Evolutionary conservation across 30 jellyfish, hydroid and myxozoan genomes (phyloP).

Genomic region (Phacellophora camtschatica): DNA sequence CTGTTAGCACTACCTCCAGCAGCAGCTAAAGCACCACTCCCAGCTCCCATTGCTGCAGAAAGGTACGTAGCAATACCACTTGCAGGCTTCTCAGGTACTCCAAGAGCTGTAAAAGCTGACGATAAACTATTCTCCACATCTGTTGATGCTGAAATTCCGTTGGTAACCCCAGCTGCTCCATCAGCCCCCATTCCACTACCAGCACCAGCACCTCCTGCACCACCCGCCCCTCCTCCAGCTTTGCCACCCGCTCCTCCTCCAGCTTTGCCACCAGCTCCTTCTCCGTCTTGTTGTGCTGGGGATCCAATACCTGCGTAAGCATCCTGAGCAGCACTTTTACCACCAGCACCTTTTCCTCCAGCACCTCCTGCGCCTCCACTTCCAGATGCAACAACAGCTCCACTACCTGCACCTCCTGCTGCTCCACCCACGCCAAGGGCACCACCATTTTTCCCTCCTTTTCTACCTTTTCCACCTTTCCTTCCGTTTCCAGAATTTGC

Average conservation of each 20-base stretch:
- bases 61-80: constrained; percentile 66
- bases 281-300: constrained; percentile 62
- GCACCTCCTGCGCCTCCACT: constrained; percentile 62
- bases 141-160: constrained; percentile 62
- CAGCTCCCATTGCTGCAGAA: constrained; percentile 82
- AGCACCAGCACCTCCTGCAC: constrained; percentile 63
- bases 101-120: constrained; percentile 52
- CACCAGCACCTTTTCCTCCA: constrained; percentile 26
- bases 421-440: not conserved
- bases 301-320: constrained; percentile 72
- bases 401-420: not conserved
- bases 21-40: constrained; percentile 66
- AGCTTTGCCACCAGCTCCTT: constrained; percentile 1
- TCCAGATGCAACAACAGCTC: constrained; percentile 44
- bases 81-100: constrained; percentile 73
- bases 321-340: constrained; percentile 30
- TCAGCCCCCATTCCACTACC: constrained; percentile 81
- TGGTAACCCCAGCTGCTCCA: constrained; percentile 67
- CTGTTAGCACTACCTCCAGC: constrained; percentile 70
- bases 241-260: constrained; percentile 62
- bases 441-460: constrained; percentile 7
- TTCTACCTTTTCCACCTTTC: constrained; percentile 36
- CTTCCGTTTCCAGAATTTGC: constrained; percentile 23
- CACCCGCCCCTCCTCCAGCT: constrained; percentile 19
- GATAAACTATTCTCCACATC: constrained; percentile 64